phyloP scores from a whole-genome alignment of 2,888 invertebrate species.

The Galeopsomyia nigrocyanea region DNA sequence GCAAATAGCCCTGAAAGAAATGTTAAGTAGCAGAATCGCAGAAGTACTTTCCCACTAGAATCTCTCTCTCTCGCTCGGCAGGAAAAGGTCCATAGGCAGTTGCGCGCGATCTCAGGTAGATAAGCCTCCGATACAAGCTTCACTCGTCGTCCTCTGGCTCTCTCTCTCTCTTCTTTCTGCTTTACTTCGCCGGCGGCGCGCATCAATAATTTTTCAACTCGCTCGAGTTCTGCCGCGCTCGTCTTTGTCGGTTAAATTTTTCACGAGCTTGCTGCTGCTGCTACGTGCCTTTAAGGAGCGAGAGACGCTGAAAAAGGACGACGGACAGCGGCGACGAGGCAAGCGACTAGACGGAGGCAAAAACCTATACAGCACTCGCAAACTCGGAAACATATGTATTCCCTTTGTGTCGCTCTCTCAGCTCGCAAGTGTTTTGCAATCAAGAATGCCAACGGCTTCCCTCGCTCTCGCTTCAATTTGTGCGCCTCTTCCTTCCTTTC shows the following conservation, averaged over 20 bases:
- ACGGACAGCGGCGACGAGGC: background rate
- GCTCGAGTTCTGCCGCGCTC: constrained; percentile 9
- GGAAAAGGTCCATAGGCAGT: no score
- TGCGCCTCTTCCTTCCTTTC: background rate
- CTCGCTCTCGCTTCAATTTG: no score
- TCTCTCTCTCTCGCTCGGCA: no score
- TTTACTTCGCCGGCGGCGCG: background rate
- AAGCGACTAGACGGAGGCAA: constrained; percentile 21
- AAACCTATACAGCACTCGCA: constrained; percentile 29
- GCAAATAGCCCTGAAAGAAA: no score
- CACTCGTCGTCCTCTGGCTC: background rate
- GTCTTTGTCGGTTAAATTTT: constrained; percentile 48
- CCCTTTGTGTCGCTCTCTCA: constrained; percentile 52
- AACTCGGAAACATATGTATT: constrained; percentile 57
- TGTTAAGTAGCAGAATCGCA: no score
- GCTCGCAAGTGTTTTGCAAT: constrained; percentile 58
- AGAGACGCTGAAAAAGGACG: constrained; percentile 35
- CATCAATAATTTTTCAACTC: constrained; percentile 43
- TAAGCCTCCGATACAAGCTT: no score
- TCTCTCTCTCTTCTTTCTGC: background rate
- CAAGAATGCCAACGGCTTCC: constrained; percentile 51
- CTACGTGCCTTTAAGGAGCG: constrained; percentile 5
- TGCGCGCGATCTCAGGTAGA: no score
- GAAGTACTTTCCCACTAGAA: no score
- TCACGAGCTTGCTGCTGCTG: constrained; percentile 31